Percentiles rank a stretch among this genome's conserved stretches.
phyloP scores from a whole-genome alignment of 2,113 vertebrate species.

The Oryzias melastigma region DNA sequence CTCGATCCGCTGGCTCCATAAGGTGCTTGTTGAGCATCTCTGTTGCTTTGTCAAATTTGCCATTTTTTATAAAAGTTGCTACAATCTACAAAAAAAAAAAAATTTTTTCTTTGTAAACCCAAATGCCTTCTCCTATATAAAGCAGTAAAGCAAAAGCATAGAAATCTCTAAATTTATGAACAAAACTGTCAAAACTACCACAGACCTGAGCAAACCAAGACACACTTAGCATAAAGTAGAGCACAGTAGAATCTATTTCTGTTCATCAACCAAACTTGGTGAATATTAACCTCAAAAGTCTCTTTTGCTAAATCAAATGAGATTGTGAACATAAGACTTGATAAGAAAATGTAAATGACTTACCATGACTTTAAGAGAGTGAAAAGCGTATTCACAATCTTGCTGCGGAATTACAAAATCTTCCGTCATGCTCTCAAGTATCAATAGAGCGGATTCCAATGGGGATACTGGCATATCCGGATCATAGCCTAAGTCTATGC shows the following conservation, averaged over 20 bases:
- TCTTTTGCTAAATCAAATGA: no score
- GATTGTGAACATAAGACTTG: no score
- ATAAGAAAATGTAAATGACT: slow-evolving; percentile 41
- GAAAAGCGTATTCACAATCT: slow-evolving; percentile 58
- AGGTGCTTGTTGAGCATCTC: slow-evolving; percentile 79
- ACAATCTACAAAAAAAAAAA: slow-evolving; percentile 77
- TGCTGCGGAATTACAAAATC: slow-evolving; percentile 68
- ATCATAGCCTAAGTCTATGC: slow-evolving; percentile 80
- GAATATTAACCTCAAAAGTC: no score
- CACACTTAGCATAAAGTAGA: no score
- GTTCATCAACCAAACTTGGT: no score
- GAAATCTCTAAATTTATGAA: no score
- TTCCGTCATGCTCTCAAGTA: slow-evolving; percentile 76
- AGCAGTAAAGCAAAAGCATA: neutral
- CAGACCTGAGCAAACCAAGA: no score
- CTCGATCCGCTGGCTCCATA: slow-evolving; percentile 70
- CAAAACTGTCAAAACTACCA: no score
- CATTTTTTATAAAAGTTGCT: slow-evolving; percentile 81
- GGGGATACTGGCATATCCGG: slow-evolving; percentile 75
- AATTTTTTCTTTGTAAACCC: neutral
- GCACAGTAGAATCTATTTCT: no score
- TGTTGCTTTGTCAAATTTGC: slow-evolving; percentile 82
- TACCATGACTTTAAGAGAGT: slow-evolving; percentile 79
- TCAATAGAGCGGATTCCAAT: slow-evolving; percentile 82
- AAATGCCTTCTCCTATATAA: neutral